Percentiles rank a stretch among this genome's conserved stretches.
phyloP scores from a whole-genome alignment of 2,888 invertebrate species.

The Dryobota labecula region DNA sequence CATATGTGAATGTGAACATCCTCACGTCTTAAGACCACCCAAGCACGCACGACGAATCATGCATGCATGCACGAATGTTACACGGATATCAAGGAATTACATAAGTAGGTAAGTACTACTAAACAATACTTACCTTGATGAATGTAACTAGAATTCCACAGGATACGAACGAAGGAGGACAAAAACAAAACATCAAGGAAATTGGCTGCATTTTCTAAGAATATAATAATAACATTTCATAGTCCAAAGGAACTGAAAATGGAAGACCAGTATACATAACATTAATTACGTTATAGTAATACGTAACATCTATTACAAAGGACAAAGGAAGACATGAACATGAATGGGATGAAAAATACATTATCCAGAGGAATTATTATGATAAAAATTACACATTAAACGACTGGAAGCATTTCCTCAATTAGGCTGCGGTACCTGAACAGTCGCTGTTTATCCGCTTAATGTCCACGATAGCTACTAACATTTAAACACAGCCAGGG shows the following conservation, averaged over 20 bases:
- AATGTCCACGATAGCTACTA: conserved; percentile 74
- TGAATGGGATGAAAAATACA: conserved; percentile 23
- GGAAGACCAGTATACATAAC: conserved; percentile 1
- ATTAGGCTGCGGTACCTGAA: conserved; percentile 70
- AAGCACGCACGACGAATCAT: conserved; percentile 31
- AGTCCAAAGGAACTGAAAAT: conserved; percentile 10
- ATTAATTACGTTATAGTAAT: conserved; percentile 26
- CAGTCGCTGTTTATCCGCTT: conserved; percentile 74
- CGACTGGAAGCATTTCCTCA: conserved; percentile 71
- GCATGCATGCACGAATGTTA: conserved; percentile 29
- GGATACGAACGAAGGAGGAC: neutral
- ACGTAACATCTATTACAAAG: conserved; percentile 13
- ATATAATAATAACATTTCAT: neutral
- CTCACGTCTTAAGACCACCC: conserved; percentile 34
- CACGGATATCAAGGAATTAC: conserved; percentile 20
- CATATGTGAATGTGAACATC: conserved; percentile 10
- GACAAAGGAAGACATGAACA: conserved; percentile 10
- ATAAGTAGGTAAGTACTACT: conserved; percentile 3
- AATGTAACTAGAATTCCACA: neutral
- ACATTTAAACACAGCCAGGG: conserved; percentile 72
- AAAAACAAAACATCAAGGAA: conserved; percentile 1
- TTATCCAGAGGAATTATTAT: conserved; percentile 44
- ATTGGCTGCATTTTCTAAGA: conserved; percentile 16
- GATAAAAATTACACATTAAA: conserved; percentile 59
- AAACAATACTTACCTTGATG: neutral